These are phyloP conservation scores for Spialia ferax DNA, from an alignment of 2,888 invertebrate genomes.

Conservation along the genomic window DNA sequence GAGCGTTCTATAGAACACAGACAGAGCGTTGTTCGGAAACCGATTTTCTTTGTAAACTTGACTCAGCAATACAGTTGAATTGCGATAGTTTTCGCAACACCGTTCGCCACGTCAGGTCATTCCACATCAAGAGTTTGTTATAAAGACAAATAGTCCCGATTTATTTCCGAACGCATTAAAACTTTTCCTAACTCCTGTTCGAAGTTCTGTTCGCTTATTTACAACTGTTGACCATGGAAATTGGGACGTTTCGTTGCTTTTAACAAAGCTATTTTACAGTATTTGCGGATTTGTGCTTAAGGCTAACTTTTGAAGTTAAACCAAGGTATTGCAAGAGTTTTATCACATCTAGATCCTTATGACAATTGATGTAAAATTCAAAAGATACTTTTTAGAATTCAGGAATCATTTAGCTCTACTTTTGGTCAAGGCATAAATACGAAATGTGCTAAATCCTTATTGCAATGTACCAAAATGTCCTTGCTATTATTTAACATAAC, in stretches of 20 bases:
- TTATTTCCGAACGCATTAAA: slow-evolving; percentile 77
- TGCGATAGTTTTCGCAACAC: slow-evolving; percentile 44
- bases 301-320: background rate
- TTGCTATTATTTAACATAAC: slow-evolving; percentile 36
- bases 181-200: slow-evolving; percentile 58
- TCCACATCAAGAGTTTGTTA: slow-evolving; percentile 60
- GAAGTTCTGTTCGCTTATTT: slow-evolving; percentile 49
- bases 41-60: slow-evolving; percentile 44
- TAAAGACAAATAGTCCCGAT: slow-evolving; percentile 76
- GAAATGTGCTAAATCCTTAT: no score
- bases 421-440: slow-evolving; percentile 27
- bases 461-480: no score
- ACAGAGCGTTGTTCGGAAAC: slow-evolving; percentile 16
- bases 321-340: background rate
- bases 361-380: no score
- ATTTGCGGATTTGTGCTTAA: background rate
- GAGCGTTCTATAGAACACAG: background rate
- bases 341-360: no score
- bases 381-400: no score
- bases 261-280: slow-evolving; percentile 19
- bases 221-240: slow-evolving; percentile 44
- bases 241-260: slow-evolving; percentile 44
- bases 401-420: no score
- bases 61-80: slow-evolving; percentile 47
- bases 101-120: slow-evolving; percentile 45